Evolutionary conservation across 1,140 invertebrate genomes (phyloP), one percentile per base, ranked within the genome.

Genomic region (Lycorma delicatula): DNA sequence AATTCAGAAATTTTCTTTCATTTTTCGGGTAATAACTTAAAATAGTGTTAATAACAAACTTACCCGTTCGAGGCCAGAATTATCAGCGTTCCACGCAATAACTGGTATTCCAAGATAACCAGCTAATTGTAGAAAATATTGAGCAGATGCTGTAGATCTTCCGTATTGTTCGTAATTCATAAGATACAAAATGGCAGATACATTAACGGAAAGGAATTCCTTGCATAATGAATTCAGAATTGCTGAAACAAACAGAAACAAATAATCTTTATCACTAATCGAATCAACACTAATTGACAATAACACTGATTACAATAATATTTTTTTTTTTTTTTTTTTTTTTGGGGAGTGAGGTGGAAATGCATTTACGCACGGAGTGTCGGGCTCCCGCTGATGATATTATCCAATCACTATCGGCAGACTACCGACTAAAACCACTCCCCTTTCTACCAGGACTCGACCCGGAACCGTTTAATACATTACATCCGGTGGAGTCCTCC

Each of bases 81-180:
- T 95, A 69, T 95, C 91, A 1, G 91, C 90, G 71, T 95, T 95
- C 91, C 91, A 95, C 1, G 90, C 89, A 61, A 96, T 92, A 11
- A 95, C 91, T 58, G 92, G 87, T 56, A 92, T 88, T 20, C 87
- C 85, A 13, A 84, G 67, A 72, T 92, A 93, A 27, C 86, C 87
- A 49, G 91, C 89, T 60, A 95, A 75, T 75, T 95, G 91, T 41
- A 95, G 79, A 70, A 96, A 92, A 74, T 95, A 96, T 72, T 95
- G 91, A 23, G 89, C 89, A 41, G 91, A 92, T 56, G 91, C 91
- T 44, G 91, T 93, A 71, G 89, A 91, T 56, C 89, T 79, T 23
- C 91, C 91, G 74, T 78, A 78, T 62, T 80, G 77, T 77, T 94
- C 91, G 70, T 92, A 88, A 75, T 94, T 94, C 85, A 92, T 93